A percentile compares a stretch with the other conserved stretches of the same genome.
Conservation (phyloP, 1,140 invertebrate species). For the Lordiphosa collinella region DNA sequence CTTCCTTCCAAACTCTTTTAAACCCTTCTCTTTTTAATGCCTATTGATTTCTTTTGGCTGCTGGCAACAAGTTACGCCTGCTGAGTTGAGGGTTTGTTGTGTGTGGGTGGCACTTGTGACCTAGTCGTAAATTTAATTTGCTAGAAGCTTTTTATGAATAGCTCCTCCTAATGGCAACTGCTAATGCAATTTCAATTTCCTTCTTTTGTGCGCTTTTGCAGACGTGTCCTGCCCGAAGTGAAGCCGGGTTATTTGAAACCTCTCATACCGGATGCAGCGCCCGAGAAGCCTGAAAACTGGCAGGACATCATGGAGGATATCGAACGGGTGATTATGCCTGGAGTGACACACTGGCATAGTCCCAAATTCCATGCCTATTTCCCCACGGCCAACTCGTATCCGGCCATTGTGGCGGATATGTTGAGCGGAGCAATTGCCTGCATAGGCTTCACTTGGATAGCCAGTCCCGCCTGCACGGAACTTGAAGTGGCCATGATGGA, state of each 20-base stretch:
- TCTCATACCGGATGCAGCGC: constrained; percentile 90
- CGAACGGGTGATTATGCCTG: constrained; percentile 97
- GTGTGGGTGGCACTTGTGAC: constrained; percentile 11
- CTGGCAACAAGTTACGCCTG: background rate
- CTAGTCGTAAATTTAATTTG: constrained; percentile 41
- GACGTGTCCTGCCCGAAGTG: constrained; percentile 89
- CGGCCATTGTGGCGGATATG: constrained; percentile 92
- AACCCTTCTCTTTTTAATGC: background rate
- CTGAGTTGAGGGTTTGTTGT: background rate
- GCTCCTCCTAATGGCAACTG: constrained; percentile 20
- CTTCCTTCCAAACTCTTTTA: background rate
- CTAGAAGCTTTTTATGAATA: constrained; percentile 30
- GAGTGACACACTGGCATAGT: constrained; percentile 98
- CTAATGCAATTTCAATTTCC: constrained; percentile 35
- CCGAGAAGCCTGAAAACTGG: constrained; percentile 91
- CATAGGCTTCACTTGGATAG: constrained; percentile 94
- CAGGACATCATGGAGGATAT: constrained; percentile 93
- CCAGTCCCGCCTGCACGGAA: constrained; percentile 98
- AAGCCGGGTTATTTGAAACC: constrained; percentile 92
- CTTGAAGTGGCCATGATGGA: constrained; percentile 98
- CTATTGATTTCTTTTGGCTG: constrained; percentile 3
- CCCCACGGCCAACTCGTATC: constrained; percentile 97
- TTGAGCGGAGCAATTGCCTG: constrained; percentile 95
- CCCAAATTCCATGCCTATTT: constrained; percentile 99
- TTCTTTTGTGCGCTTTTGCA: constrained; percentile 78